Evolutionary conservation across 1,140 invertebrate genomes (phyloP).

Genomic region (Brachionus calyciflorus): DNA sequence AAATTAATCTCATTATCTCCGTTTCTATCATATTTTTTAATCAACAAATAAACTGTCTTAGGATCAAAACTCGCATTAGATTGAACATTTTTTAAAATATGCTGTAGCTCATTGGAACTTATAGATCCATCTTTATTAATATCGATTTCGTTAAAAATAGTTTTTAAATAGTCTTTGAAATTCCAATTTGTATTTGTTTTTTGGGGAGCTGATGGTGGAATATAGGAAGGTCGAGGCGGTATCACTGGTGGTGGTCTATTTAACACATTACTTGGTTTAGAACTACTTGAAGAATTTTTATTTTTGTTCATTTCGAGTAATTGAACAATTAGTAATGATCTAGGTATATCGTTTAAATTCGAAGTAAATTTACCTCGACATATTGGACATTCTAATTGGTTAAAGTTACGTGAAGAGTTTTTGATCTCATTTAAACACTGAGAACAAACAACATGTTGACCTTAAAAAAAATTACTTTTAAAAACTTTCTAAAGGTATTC

Average conservation of each 20-base stretch:
- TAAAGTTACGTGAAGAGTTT: neutral
- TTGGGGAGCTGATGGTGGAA: neutral
- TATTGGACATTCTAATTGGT: neutral
- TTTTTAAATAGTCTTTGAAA: neutral
- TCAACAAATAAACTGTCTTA: neutral
- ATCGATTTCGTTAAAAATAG: slow-evolving; percentile 33
- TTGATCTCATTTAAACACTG: neutral
- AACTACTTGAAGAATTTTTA: neutral
- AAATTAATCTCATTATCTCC: slow-evolving; percentile 29
- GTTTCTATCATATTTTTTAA: neutral
- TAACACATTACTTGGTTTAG: neutral
- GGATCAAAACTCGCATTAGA: neutral
- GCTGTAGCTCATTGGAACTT: neutral
- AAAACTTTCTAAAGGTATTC: neutral
- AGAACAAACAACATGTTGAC: slow-evolving; percentile 5
- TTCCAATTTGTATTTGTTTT: neutral
- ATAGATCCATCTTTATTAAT: slow-evolving; percentile 14
- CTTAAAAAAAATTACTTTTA: too few species aligned
- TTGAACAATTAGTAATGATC: neutral
- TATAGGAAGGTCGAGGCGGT: neutral
- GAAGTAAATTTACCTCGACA: neutral
- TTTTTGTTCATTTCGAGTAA: neutral
- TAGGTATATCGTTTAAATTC: neutral
- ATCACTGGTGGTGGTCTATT: neutral
- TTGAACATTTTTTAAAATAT: slow-evolving; percentile 11